Base-by-base conservation (phyloP, 1,140 invertebrate genomes). In the Lepidurus apus region DNA sequence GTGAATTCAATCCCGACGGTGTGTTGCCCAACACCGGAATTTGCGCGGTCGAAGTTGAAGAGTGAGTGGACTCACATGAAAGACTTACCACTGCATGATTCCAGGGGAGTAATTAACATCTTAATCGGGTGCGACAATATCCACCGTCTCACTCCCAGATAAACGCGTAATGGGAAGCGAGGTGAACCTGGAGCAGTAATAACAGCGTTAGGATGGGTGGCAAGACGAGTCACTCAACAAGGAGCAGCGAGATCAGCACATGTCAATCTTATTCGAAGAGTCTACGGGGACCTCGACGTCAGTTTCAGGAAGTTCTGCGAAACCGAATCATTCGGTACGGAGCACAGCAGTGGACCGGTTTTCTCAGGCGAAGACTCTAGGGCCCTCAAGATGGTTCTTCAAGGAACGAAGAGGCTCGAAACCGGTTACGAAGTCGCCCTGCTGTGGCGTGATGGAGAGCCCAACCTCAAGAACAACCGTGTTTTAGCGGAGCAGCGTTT, bases 401-500 rank as follows among this genome's bases (percentile, higher is more conserved):
- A 5, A 43, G 34, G 75, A 1, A 76, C 75, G n/a, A 76, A 42
- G 75, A 24, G 10, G 42, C 42, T 76, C 9, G 76, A 47, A 47
- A 47, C 45, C 9, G 45, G 45, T 1, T 47, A 47, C 17, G 45
- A 47, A 47, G 45, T 47, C 17, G 17, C 45, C 45, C 17, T 47
- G 45, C 45, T 3, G 45, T 47, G 45, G 45, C 45, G 45, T 21
- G 44, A 77, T 1, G 76, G 44, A 24, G 44, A 77, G 45, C 76
- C 76, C 11, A 21, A 47, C 21, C 45, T 77, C n/a, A 43, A 43
- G 17, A 53, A 74, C 42, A 78, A 78, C 24, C 34, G 77, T 24
- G 47, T n/a, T 21, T 65, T 78, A 42, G 77, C 77, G 9, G 73
- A 34, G 44, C 24, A 74, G 42, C 77, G 77, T 74, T 73, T 75